These are phyloP conservation scores for Sylvilagus bachmani DNA, from an alignment of 2,113 vertebrate species.

Conservation along the genomic window DNA sequence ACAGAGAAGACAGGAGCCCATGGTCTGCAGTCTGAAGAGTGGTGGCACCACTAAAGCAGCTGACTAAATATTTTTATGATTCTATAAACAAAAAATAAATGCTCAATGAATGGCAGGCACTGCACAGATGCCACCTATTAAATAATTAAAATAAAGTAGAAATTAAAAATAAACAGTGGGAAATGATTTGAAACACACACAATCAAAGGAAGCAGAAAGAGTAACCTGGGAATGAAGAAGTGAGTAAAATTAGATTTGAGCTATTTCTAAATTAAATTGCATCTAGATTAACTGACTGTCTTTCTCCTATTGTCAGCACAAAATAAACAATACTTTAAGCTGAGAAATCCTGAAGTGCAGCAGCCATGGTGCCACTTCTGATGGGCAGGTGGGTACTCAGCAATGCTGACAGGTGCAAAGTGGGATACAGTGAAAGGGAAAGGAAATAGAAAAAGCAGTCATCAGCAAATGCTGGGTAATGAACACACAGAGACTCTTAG, in stretches of 20 bases:
- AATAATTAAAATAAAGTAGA: constrained; percentile 83
- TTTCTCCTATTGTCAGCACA: constrained; percentile 63
- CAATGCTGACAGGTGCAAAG: constrained; percentile 4
- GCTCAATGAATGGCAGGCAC: constrained; percentile 71
- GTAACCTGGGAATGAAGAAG: constrained; percentile 76
- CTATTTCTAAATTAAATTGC: constrained; percentile 78
- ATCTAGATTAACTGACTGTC: constrained; percentile 73
- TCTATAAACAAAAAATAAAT: constrained; percentile 73
- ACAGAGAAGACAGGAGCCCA: not conserved
- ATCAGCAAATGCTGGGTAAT: constrained; percentile 28
- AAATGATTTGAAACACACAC: constrained; percentile 76
- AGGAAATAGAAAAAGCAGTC: not conserved
- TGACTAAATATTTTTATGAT: constrained; percentile 72
- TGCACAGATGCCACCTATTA: constrained; percentile 82
- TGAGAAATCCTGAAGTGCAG: constrained; percentile 53
- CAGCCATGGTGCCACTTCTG: not conserved
- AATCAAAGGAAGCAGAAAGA: constrained; percentile 77
- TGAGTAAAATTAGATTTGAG: constrained; percentile 78
- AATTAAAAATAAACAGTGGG: constrained; percentile 83
- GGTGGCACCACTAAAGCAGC: not conserved
- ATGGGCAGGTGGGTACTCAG: not conserved
- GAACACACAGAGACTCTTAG: not conserved
- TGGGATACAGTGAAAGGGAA: not conserved
- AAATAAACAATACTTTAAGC: constrained; percentile 68
- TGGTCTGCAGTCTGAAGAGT: not conserved